Conservation (phyloP, 2,113 vertebrate genomes). For the Atractosteus spatula region DNA sequence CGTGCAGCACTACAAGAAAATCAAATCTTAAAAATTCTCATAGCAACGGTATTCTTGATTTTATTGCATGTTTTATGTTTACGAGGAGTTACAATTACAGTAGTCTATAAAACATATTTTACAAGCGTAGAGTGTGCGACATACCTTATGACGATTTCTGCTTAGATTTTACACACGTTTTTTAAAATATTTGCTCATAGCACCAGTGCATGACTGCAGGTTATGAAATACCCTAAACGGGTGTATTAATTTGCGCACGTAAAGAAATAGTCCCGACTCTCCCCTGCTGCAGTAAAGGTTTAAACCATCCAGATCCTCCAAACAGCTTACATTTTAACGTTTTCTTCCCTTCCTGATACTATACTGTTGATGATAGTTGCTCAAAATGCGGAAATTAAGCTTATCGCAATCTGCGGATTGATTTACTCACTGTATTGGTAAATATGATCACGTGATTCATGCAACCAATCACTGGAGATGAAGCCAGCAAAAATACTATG, state of each 20-base stretch:
- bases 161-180: conserved; percentile 51
- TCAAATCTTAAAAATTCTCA: conserved; percentile 40
- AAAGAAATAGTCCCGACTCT: conserved; percentile 74
- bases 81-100: conserved; percentile 60
- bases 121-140: conserved; percentile 58
- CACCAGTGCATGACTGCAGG: conserved; percentile 40
- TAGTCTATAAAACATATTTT: conserved; percentile 70
- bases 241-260: conserved; percentile 41
- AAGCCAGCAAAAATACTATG: conserved; percentile 96
- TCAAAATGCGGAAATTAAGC: conserved; percentile 57
- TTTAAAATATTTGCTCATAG: conserved; percentile 37
- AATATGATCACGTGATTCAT: conserved; percentile 99
- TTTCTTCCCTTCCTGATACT: conserved; percentile 22
- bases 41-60: conserved; percentile 60
- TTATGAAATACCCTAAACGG: conserved; percentile 49
- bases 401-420: conserved; percentile 79
- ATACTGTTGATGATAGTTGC: conserved; percentile 43
- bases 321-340: conserved; percentile 12
- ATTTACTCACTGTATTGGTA: conserved; percentile 99
- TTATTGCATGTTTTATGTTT: conserved; percentile 72
- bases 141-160: conserved; percentile 53
- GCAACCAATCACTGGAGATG: conserved; percentile 95
- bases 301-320: neutral
- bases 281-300: conserved; percentile 21
- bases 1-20: conserved; percentile 47